These are phyloP conservation scores for Psittacula cyanocephala DNA, from an alignment of 2,113 vertebrate species.

Conservation along the genomic window DNA sequence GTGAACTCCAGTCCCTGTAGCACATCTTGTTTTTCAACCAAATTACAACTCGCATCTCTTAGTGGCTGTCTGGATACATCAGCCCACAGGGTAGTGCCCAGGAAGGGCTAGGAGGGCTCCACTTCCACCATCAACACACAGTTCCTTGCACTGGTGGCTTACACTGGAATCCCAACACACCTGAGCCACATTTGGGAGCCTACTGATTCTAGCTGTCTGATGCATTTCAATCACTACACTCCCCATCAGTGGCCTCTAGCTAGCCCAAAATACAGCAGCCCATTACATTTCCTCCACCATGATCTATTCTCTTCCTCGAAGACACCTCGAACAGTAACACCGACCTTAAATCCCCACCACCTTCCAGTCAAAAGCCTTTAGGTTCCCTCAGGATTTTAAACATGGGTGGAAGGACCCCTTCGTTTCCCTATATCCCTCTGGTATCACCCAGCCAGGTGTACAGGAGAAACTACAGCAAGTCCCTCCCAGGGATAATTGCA, in stretches of 20 bases:
- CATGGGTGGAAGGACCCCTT: fast-evolving
- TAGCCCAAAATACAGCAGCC: not conserved
- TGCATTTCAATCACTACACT: not conserved
- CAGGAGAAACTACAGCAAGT: not conserved
- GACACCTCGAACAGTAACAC: not conserved
- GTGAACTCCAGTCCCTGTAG: not conserved
- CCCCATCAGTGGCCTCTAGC: not conserved
- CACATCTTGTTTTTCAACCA: not conserved
- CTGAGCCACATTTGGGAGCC: not conserved
- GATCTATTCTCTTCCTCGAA: not conserved
- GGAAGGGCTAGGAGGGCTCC: not conserved
- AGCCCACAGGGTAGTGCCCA: not conserved
- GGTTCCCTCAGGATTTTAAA: not conserved
- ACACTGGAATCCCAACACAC: not conserved
- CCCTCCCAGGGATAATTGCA: not conserved
- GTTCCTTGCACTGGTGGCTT: not conserved
- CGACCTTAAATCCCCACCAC: not conserved
- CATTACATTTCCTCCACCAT: not conserved
- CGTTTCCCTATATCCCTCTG: not conserved
- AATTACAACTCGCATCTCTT: not conserved
- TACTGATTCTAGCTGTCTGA: not conserved
- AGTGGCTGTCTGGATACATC: not conserved
- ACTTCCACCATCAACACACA: not conserved
- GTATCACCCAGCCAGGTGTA: not conserved
- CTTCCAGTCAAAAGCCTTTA: not conserved